Percentiles rank a stretch among this genome's conserved stretches.
These are phyloP conservation scores for Aramus guarauna DNA, from an alignment of 2,113 vertebrate species.

Conservation along the genomic window DNA sequence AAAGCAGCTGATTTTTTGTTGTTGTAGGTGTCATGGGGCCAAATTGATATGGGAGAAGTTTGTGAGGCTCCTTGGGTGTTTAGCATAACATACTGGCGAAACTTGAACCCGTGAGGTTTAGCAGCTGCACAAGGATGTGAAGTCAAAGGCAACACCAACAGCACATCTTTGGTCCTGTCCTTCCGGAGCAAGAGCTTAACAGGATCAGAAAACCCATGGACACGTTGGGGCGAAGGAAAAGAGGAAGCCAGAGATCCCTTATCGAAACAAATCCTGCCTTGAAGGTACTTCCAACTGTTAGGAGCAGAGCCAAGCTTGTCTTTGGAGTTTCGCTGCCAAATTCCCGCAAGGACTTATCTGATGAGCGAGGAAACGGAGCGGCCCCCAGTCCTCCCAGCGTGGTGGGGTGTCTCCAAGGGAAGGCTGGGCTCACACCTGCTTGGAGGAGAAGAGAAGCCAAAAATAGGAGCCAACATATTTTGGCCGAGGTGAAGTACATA, in stretches of 20 bases:
- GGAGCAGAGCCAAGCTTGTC: not conserved
- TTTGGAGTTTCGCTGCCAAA: not conserved
- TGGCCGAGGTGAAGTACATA: not conserved
- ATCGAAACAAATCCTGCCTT: not conserved
- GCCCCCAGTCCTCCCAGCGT: not conserved
- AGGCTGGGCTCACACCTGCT: not conserved
- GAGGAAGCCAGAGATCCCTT: slow-evolving; percentile 31
- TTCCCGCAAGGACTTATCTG: not conserved
- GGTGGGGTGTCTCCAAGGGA: not conserved
- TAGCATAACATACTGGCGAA: rapidly evolving
- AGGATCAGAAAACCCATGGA: not conserved
- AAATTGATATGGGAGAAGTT: not conserved
- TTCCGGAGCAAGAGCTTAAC: not conserved
- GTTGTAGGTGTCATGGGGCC: not conserved
- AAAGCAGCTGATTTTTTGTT: not conserved
- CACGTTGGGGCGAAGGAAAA: not conserved
- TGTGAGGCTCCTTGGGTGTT: not conserved
- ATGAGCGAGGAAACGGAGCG: not conserved
- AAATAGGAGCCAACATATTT: not conserved
- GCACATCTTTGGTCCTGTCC: not conserved
- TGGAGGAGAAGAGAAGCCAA: not conserved
- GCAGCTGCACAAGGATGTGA: rapidly evolving
- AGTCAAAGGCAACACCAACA: not conserved
- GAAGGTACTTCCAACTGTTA: not conserved
- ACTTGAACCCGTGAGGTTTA: rapidly evolving